Evolutionary conservation across 2,113 vertebrate genomes (phyloP), one percentile per base, ranked within the genome.

Genomic region (Misgurnus anguillicaudatus): DNA sequence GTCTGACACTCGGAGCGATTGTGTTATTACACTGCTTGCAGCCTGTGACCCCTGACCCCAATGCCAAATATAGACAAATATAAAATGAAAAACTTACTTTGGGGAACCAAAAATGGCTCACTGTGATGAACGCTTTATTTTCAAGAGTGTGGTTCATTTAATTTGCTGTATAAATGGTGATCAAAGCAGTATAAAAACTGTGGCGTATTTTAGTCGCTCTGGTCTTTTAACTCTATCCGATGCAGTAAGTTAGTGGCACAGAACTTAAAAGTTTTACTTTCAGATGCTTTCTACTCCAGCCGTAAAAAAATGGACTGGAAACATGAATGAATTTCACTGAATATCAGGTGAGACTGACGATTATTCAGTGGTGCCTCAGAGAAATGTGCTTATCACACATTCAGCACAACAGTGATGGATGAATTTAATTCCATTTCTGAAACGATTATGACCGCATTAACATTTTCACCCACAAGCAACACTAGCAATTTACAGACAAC

Each of bases 1-100:
- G n/a, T 45, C 65, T 7, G 74, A 77, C 85, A 82, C 69, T 63
- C 79, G 78, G 82, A 84, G 70, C 77, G 80, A 86, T 84, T 47
- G 58, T 41, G 68, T 74, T 64, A 77, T 71, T 86, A 77, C 62
- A 74, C 73, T 69, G 24, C 36, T 53, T 64, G 64, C 58, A 80
- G 62, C 73, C 65, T 68, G 41, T 14, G 45, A 70, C 60, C 57
- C 42, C 14, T 38, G 41, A 39, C 41, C 74, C 60, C 45, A 42
- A 60, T 19, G 36, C 47, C 47, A 45, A 24, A 6, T 36, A 71
- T 39, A 79, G 17, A 53, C 10, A 74, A 21, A 70, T 58, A 76
- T 9, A 63, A 45, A 48, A 17, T 31, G 9, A 62, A 68, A 68
- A 42, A 76, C 38, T 42, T 14, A 62, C n/a, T 41, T 66, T 38